Evolutionary conservation across 2,797 vertebrate species (phyloP), one percentile per base, ranked within the genome.

Genomic region (Falco concolor): DNA sequence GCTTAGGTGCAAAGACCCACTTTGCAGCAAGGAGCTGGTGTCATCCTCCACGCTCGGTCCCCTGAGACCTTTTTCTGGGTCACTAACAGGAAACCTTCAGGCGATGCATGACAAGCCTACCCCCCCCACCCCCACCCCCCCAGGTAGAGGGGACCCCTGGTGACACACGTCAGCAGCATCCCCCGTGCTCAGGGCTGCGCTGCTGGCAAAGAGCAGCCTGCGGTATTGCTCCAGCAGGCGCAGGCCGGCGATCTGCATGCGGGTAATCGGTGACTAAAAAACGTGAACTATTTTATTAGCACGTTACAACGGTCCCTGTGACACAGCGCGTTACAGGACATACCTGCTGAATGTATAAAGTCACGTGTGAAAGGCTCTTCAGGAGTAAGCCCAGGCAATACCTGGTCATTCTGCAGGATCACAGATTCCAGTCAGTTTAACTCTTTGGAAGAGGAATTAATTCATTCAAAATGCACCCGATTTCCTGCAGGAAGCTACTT

Each of bases 311-410:
- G 25, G 30, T 14, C 36, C 14, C 5, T 1, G 20, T 19, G 10
- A 27, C 23, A 16, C 4, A 5, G 17, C 0, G 2, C 12, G 0
- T 10, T 32, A 28, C 30, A 18, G 38, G 36, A 44, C 6, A 3
- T 4, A 15, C 15, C 25, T 30, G n/a, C 24, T 3, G 11, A 40
- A 34, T 6, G 18, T 5, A 27, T 8, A 19, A 30, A 27, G 20
- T 7, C 36, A 9, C 2, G 0, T 8, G 52, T 11, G 18, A 28
- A 14, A 77, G 13, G 5, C 34, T 67, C 53, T 24, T 23, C 42
- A 52, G 30, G 38, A 87, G 30, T 23, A 45, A 74, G 75, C 23
- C 24, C 50, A 50, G 54, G 64, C 34, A 32, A 30, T 2, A 12
- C 23, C 23, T 7, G 24, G 12, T 21, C 49, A 9, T 20, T 72